Conservation (phyloP, 2,797 vertebrate species). For the Cirrhinus molitorella region DNA sequence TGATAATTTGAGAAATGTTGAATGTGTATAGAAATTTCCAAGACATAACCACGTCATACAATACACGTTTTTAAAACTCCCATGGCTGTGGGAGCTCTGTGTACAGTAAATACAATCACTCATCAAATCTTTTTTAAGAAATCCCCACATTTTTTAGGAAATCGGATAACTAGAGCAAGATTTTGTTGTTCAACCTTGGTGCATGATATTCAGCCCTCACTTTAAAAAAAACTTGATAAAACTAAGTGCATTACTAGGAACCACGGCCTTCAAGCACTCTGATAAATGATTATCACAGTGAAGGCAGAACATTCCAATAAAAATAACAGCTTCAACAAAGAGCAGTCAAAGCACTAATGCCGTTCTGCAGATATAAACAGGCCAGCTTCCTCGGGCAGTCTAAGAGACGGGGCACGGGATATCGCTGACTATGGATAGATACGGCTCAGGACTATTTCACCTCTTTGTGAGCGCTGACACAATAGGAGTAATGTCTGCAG, state of each 20-base stretch:
- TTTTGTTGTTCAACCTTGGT: neutral
- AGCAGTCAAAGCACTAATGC: conserved; percentile 27
- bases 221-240: conserved; percentile 15
- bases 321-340: conserved; percentile 22
- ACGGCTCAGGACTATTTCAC: neutral
- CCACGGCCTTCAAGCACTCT: neutral
- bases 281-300: conserved; percentile 27
- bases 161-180: neutral
- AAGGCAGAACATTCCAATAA: neutral
- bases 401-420: conserved; percentile 4
- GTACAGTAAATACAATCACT: neutral
- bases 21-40: too few relatives aligned
- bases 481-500: conserved; percentile 23
- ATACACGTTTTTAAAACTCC: neutral
- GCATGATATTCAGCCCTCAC: neutral
- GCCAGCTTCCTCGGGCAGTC: conserved; percentile 24
- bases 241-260: conserved; percentile 3
- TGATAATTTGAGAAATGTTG: too few relatives aligned
- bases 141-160: neutral
- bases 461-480: conserved; percentile 23
- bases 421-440: conserved; percentile 22
- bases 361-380: conserved; percentile 2
- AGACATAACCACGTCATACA: too few relatives aligned
- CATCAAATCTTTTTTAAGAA: neutral
- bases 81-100: neutral